Percentiles rank a stretch among this genome's conserved stretches.
phyloP scores from a whole-genome alignment of 2,888 invertebrate species.

The Drosophila paranaensis region DNA sequence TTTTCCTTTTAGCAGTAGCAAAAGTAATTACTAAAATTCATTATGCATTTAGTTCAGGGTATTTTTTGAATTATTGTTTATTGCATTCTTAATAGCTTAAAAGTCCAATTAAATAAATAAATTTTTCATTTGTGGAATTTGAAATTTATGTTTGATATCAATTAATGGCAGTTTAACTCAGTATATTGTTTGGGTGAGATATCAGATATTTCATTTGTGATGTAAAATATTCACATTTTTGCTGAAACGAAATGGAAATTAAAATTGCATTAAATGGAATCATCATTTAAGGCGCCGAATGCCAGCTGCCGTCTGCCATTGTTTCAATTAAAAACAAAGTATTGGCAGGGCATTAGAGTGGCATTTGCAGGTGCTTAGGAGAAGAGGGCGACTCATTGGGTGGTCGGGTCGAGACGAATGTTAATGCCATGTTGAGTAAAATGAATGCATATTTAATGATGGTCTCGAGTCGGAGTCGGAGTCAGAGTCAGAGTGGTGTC shows the following conservation, averaged over 20 bases:
- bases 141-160: not conserved
- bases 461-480: conserved; percentile 10
- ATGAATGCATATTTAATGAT: conserved; percentile 73
- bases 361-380: conserved; percentile 26
- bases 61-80: not conserved
- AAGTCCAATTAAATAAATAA: not conserved
- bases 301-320: conserved; percentile 14
- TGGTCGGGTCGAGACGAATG: conserved; percentile 11
- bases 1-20: not conserved
- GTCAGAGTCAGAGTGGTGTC: not conserved
- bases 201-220: not conserved
- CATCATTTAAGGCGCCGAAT: conserved; percentile 1
- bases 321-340: conserved; percentile 35
- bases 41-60: not conserved
- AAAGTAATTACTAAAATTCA: not conserved
- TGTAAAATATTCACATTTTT: not conserved
- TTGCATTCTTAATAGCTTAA: not conserved
- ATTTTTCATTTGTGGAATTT: not conserved
- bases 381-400: not conserved
- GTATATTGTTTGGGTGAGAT: not conserved
- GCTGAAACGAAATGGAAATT: conserved; percentile 5
- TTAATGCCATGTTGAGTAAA: conserved; percentile 51
- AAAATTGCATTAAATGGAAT: conserved; percentile 24
- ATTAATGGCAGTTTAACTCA: not conserved
- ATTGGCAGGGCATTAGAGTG: conserved; percentile 37